Evolutionary conservation across 2,888 invertebrate genomes (phyloP).

Genomic region (Physocephala rufipes): DNA sequence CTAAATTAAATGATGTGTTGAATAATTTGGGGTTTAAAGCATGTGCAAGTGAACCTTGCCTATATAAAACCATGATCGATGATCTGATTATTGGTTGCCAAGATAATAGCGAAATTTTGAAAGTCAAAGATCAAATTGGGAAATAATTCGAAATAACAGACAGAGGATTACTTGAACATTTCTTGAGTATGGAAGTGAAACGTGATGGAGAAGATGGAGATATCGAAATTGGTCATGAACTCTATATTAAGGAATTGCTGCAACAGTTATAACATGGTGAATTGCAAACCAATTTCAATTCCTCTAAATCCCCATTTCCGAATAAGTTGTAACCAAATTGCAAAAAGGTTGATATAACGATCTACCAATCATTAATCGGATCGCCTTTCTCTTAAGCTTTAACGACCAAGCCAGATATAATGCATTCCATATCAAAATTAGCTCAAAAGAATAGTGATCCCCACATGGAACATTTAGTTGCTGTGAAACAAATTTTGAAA

Average conservation of each 20-base stretch:
- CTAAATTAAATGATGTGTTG: conserved; percentile 39
- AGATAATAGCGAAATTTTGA: conserved; percentile 20
- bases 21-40: conserved; percentile 34
- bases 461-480: too few species aligned
- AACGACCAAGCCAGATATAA: conserved; percentile 42
- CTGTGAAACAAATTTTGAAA: conserved; percentile 40
- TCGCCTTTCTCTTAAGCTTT: conserved; percentile 42
- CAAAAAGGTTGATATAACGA: conserved; percentile 24
- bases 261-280: too few species aligned
- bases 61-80: conserved; percentile 37
- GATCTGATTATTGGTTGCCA: conserved; percentile 39
- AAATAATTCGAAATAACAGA: conserved; percentile 17
- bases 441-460: conserved; percentile 41
- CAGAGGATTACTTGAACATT: conserved; percentile 23
- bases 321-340: too few species aligned
- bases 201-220: background rate
- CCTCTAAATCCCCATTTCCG: too few species aligned
- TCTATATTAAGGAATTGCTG: too few species aligned
- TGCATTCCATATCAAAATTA: conserved; percentile 46
- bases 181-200: conserved; percentile 9
- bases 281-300: too few species aligned
- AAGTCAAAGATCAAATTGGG: conserved; percentile 20
- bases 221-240: conserved; percentile 31
- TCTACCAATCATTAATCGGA: conserved; percentile 43
- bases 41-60: conserved; percentile 39